These are phyloP conservation scores for Pterois miles DNA, from an alignment of 2,797 vertebrate species.

Conservation along the genomic window DNA sequence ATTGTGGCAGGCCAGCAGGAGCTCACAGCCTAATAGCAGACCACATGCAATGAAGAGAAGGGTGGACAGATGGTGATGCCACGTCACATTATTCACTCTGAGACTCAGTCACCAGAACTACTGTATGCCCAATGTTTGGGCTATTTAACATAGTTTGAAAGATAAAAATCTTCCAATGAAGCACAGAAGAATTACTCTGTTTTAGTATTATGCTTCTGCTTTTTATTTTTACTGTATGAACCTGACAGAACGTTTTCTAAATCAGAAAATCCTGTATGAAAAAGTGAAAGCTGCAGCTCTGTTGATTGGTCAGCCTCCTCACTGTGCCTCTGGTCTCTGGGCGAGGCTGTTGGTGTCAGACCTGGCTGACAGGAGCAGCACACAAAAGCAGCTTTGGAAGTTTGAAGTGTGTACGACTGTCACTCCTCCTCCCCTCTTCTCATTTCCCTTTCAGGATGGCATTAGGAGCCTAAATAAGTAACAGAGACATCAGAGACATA, in stretches of 20 bases:
- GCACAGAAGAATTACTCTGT: slow-evolving; percentile 14
- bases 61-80: slow-evolving; percentile 71
- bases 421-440: background rate
- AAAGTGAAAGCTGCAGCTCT: background rate
- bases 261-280: background rate
- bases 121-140: slow-evolving; percentile 24
- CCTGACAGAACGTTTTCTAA: slow-evolving; percentile 7
- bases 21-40: slow-evolving; percentile 68
- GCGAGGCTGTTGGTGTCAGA: slow-evolving; percentile 23
- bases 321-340: slow-evolving; percentile 14
- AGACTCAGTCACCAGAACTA: slow-evolving; percentile 37
- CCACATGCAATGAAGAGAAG: slow-evolving; percentile 53
- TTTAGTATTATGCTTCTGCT: background rate
- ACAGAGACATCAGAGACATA: background rate
- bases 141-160: slow-evolving; percentile 11
- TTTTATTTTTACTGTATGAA: background rate
- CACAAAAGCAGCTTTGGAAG: slow-evolving; percentile 9
- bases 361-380: background rate
- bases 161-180: background rate
- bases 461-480: background rate
- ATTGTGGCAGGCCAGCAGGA: slow-evolving; percentile 58
- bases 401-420: background rate
- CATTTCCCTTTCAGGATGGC: background rate
- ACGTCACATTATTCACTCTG: slow-evolving; percentile 68
- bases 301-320: slow-evolving; percentile 9